Percentiles rank a stretch among this genome's conserved stretches.
Evolutionary conservation across 2,888 invertebrate genomes (phyloP).

Genomic region (Euphydryas editha): DNA sequence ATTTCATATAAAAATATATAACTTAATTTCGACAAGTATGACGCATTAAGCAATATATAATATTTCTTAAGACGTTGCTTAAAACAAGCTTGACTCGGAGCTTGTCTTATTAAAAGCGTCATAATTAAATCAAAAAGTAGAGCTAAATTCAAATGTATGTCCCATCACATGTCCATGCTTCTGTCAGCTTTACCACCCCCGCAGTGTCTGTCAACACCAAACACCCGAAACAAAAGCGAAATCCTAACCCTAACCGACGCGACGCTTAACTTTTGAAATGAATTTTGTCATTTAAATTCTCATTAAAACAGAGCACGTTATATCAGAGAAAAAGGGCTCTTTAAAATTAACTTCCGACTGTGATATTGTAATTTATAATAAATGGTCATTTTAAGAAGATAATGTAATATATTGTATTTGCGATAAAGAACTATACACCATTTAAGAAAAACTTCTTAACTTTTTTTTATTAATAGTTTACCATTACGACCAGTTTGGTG

Average conservation of each 20-base stretch:
- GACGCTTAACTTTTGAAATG: constrained; percentile 70
- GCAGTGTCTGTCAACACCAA: too few species aligned
- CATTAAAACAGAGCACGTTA: constrained; percentile 65
- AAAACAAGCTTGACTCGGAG: too few species aligned
- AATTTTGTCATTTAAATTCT: constrained; percentile 68
- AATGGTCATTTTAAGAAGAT: constrained; percentile 31
- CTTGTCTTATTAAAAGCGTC: too few species aligned
- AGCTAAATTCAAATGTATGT: too few species aligned
- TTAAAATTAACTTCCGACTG: constrained; percentile 43
- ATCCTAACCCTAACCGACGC: constrained; percentile 47
- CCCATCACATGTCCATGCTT: too few species aligned
- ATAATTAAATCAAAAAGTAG: too few species aligned
- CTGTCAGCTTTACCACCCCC: neutral
- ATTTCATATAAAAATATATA: too few species aligned
- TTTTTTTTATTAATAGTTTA: too few species aligned
- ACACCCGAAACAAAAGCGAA: constrained; percentile 22
- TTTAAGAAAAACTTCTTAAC: neutral
- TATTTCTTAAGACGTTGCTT: too few species aligned
- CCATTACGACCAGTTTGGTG: too few species aligned
- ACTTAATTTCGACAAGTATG: too few species aligned
- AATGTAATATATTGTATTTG: constrained; percentile 6
- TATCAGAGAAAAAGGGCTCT: constrained; percentile 52
- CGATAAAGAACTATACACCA: constrained; percentile 12
- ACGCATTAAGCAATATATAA: too few species aligned
- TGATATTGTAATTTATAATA: constrained; percentile 44